phyloP scores from a whole-genome alignment of 2,797 vertebrate genomes.

The Oceanodroma leucorhoa region DNA sequence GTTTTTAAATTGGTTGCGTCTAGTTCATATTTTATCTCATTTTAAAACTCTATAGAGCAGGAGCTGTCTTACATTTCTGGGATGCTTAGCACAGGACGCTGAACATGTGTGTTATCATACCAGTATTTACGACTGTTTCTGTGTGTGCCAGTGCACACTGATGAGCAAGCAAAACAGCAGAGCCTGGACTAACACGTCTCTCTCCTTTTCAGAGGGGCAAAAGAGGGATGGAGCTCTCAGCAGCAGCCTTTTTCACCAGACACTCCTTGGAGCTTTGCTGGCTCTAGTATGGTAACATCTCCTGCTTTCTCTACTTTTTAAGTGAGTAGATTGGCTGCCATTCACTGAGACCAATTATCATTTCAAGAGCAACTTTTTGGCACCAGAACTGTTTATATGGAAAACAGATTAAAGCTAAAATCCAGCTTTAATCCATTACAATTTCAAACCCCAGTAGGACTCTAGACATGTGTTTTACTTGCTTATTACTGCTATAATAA shows the following conservation, averaged over 20 bases:
- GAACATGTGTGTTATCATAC: rapidly evolving
- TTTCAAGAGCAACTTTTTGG: not conserved
- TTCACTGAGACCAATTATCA: not conserved
- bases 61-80: not conserved
- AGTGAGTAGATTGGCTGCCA: not conserved
- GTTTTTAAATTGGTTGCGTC: not conserved
- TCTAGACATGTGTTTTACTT: not conserved
- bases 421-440: not conserved
- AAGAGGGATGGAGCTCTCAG: not conserved
- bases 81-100: not conserved
- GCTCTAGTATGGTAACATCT: not conserved
- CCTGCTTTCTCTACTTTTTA: not conserved
- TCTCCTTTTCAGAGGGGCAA: not conserved
- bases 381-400: not conserved
- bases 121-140: not conserved
- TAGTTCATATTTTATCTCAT: not conserved
- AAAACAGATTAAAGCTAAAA: conserved; percentile 8
- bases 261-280: not conserved
- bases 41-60: not conserved
- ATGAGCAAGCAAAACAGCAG: not conserved
- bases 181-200: not conserved
- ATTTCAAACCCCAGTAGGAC: conserved; percentile 1
- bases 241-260: not conserved
- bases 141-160: not conserved
- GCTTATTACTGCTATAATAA: not conserved